phyloP scores from a whole-genome alignment of 2,888 invertebrate species.

The Anorthoa munda region DNA sequence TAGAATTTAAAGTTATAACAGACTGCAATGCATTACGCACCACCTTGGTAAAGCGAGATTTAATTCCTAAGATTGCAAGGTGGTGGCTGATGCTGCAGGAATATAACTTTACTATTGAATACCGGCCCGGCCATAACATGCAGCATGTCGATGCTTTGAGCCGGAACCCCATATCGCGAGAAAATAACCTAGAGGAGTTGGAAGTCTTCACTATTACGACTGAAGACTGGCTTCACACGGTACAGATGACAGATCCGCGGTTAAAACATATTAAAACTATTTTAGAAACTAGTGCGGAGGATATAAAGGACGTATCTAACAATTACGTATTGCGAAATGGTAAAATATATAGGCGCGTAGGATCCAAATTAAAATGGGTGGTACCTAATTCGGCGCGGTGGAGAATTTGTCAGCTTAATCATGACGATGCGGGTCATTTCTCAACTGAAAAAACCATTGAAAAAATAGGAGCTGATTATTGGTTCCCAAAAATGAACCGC shows the following conservation, averaged over 20 bases:
- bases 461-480: slow-evolving; percentile 7
- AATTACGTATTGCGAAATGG: not conserved
- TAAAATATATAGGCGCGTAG: slow-evolving; percentile 2
- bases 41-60: slow-evolving; percentile 51
- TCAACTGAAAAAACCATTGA: slow-evolving; percentile 19
- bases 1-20: slow-evolving; percentile 14
- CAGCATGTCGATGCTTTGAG: slow-evolving; percentile 30
- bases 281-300: slow-evolving; percentile 1
- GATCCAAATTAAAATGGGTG: slow-evolving; percentile 20
- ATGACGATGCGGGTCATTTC: slow-evolving; percentile 39
- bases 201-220: slow-evolving; percentile 12
- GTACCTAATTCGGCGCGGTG: slow-evolving; percentile 31
- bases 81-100: slow-evolving; percentile 27
- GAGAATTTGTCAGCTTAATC: slow-evolving; percentile 19
- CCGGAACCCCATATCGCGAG: not conserved
- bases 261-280: slow-evolving; percentile 11
- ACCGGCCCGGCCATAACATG: slow-evolving; percentile 32
- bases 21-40: slow-evolving; percentile 53
- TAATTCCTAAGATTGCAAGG: not conserved
- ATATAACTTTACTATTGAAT: slow-evolving; percentile 22
- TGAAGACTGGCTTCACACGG: slow-evolving; percentile 16
- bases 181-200: not conserved
- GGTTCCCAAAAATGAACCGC: slow-evolving; percentile 15
- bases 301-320: not conserved
- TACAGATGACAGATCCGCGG: slow-evolving; percentile 19